Evolutionary conservation across 2,113 vertebrate species (phyloP).

Genomic region (Psittacula cyanocephala): DNA sequence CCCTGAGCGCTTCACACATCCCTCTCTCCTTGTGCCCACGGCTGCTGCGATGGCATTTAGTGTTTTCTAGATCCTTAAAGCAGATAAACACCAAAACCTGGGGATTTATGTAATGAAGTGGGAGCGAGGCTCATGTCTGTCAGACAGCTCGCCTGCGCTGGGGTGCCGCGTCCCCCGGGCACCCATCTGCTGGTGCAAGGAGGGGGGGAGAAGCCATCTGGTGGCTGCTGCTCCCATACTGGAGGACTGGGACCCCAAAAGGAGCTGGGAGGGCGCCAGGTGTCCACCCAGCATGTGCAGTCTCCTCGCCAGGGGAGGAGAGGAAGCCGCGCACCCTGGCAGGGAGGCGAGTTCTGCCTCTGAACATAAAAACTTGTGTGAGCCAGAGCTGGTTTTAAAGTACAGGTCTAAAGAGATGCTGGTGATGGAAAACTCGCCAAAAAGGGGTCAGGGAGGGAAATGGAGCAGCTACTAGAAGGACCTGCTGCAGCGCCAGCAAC

Average conservation of each 20-base stretch:
- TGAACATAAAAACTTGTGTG: neutral
- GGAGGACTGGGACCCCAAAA: neutral
- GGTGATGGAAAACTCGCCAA: neutral
- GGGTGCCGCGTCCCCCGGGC: neutral
- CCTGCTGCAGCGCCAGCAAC: rapidly evolving
- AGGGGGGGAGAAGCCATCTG: neutral
- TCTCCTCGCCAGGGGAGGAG: neutral
- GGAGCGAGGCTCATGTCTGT: neutral
- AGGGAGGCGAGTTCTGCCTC: neutral
- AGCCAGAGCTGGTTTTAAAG: neutral
- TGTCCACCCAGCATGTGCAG: neutral
- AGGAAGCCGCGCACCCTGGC: rapidly evolving
- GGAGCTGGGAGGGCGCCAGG: neutral
- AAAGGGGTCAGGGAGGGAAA: neutral
- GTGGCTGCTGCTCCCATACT: neutral
- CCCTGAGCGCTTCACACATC: neutral
- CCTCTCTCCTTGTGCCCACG: neutral
- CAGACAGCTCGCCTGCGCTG: slow-evolving; percentile 21
- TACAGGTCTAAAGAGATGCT: neutral
- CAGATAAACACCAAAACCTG: neutral
- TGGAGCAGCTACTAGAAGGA: neutral
- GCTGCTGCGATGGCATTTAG: neutral
- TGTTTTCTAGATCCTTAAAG: neutral
- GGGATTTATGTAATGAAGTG: neutral
- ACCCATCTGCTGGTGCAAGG: slow-evolving; percentile 21